Percentiles rank a stretch among this genome's conserved stretches.
Evolutionary conservation across 2,113 vertebrate species (phyloP).

Genomic region (Eira barbara): DNA sequence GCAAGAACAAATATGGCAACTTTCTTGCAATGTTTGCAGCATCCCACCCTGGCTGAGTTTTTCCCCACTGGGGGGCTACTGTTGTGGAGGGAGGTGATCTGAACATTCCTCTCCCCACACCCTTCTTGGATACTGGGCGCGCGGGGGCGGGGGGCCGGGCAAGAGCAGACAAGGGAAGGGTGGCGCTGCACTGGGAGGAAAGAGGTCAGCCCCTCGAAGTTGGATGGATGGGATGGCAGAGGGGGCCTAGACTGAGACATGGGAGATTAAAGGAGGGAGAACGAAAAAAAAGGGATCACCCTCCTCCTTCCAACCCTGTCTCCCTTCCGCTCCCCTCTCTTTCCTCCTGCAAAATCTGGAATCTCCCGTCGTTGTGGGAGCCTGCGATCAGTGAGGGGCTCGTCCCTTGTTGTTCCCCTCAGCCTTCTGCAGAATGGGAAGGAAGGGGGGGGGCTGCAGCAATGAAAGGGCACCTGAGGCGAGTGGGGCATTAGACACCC

Average conservation of each 20-base stretch:
- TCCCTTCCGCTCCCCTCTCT: not conserved
- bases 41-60: not conserved
- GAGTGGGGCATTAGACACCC: constrained; percentile 18
- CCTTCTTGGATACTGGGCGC: not conserved
- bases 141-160: accelerated
- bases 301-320: not conserved
- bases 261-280: not conserved
- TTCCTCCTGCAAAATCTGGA: not conserved
- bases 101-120: not conserved
- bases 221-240: not conserved
- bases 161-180: not conserved
- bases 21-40: constrained; percentile 34
- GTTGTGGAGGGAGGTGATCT: not conserved
- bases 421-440: constrained; percentile 44
- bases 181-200: not conserved
- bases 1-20: constrained; percentile 43
- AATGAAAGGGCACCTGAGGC: constrained; percentile 47
- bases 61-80: not conserved
- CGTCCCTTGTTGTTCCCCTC: not conserved
- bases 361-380: not conserved
- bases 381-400: not conserved
- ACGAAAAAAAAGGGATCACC: not conserved
- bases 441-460: not conserved
- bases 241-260: not conserved
- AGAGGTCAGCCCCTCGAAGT: constrained; percentile 38